A percentile compares a stretch with the other conserved stretches of the same genome.
Evolutionary conservation across 2,113 vertebrate species (phyloP).

Genomic region (Hemiprocne comata): DNA sequence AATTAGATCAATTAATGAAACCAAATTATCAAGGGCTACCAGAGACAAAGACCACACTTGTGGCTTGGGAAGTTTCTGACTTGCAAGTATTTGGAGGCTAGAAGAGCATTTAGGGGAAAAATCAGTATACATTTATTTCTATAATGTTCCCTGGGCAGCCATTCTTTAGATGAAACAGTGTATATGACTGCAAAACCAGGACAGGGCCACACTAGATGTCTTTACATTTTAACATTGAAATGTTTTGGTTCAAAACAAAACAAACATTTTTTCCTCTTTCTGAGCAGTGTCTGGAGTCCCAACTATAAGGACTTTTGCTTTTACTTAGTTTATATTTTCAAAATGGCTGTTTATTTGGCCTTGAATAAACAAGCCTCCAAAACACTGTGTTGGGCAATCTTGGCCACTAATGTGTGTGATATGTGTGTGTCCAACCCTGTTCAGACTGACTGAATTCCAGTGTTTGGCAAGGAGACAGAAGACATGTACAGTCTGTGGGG

Average conservation of each 20-base stretch:
- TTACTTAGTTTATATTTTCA: background rate
- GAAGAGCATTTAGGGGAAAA: background rate
- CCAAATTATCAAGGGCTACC: background rate
- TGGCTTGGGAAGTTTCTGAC: background rate
- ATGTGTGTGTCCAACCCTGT: background rate
- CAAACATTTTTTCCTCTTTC: background rate
- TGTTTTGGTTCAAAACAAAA: background rate
- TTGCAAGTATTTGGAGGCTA: background rate
- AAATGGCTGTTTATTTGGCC: background rate
- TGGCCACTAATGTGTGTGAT: background rate
- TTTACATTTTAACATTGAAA: background rate
- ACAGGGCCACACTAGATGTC: background rate
- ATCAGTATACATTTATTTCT: background rate
- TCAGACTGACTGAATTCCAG: background rate
- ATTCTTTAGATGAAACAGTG: background rate
- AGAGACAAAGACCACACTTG: background rate
- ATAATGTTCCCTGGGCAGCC: background rate
- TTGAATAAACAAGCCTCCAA: background rate
- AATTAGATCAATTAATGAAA: background rate
- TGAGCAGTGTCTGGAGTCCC: background rate
- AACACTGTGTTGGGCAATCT: background rate
- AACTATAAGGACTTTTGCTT: background rate
- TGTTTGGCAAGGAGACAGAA: background rate
- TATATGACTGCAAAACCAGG: background rate
- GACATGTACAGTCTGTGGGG: fast-evolving